phyloP scores from a whole-genome alignment of 2,797 vertebrate species.

The Tangara arthus region DNA sequence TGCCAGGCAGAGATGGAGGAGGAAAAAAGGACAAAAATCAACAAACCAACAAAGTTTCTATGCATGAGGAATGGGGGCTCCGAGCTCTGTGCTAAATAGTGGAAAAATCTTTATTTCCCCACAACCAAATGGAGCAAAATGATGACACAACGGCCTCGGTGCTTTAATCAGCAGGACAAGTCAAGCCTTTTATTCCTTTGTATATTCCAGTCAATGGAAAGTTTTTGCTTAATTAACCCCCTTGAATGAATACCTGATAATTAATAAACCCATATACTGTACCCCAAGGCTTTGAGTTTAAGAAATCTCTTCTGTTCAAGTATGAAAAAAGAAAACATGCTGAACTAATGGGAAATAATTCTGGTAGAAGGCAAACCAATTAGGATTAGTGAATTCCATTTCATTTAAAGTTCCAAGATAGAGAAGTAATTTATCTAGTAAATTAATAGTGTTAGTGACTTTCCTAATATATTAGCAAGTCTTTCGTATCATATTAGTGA shows the following conservation, averaged over 20 bases:
- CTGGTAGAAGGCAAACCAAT: constrained; percentile 79
- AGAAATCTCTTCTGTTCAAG: constrained; percentile 77
- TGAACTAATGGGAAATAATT: constrained; percentile 83
- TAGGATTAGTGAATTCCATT: constrained; percentile 84
- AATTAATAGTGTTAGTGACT: constrained; percentile 80
- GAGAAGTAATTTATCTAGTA: constrained; percentile 81
- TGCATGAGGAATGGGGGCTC: neutral
- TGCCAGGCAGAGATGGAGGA: neutral
- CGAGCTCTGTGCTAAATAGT: constrained; percentile 27
- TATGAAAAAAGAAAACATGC: constrained; percentile 74
- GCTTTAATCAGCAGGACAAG: constrained; percentile 73
- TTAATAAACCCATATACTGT: constrained; percentile 79
- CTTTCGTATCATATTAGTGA: constrained; percentile 78
- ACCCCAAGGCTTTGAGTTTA: constrained; percentile 76
- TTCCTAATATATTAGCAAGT: constrained; percentile 76
- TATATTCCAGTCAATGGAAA: constrained; percentile 76
- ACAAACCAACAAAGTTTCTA: constrained; percentile 5
- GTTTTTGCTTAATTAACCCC: constrained; percentile 82
- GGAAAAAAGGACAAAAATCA: neutral
- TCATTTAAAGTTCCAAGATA: constrained; percentile 82
- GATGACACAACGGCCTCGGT: constrained; percentile 42
- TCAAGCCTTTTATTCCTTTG: constrained; percentile 75
- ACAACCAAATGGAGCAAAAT: constrained; percentile 53
- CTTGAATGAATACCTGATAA: constrained; percentile 81
- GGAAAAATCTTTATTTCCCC: constrained; percentile 65